Base-by-base conservation (phyloP, 2,888 invertebrate species). In the Epinotia nisella region DNA sequence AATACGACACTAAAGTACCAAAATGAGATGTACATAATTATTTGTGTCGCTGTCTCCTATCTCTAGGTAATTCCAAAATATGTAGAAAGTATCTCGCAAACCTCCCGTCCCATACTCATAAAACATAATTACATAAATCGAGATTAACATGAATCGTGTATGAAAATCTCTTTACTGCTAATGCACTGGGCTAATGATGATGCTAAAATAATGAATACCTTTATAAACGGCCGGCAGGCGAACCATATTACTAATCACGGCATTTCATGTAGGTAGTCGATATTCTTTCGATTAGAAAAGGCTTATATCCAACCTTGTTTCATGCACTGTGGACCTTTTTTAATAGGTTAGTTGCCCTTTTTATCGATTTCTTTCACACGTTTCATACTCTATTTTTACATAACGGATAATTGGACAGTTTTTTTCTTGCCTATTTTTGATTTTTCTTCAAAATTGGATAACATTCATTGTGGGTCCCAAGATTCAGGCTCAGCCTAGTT, bases 151-250 rank as follows among this genome's bases (percentile, higher is more conserved):
- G 62, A 62, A 39, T 65, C 11, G 7, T 7, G 17, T 13, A 67
- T 58, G 58, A 67, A 67, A 58, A 21, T 41, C n/a, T 24, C 35
- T 51, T 59, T 51, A 51, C 51, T 10, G 49, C 15, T 59, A 51
- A 68, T 51, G 51, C 17, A 19, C 64, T 51, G 10, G 24, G 29
- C n/a, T 68, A 68, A 60, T 51, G 19, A 60, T 60, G 68, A 60
- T 51, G 49, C 15, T 58, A 10, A 62, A 64, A 65, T 70, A 69
- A 71, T 71, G 49, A 53, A 51, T 39, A 53, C 65, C 53, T 59
- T 56, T 45, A 70, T 71, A 55, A 66, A 29, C 66, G n/a, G 5
- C 51, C 15, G 66, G 59, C 51, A 24, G 39, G 58, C 58, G n/a
- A 51, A 58, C 58, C 51, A 3, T 65, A 65, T 65, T 58, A 65